Evolutionary conservation across 2,888 invertebrate species (phyloP).

Genomic region (Tiliacea citrago): DNA sequence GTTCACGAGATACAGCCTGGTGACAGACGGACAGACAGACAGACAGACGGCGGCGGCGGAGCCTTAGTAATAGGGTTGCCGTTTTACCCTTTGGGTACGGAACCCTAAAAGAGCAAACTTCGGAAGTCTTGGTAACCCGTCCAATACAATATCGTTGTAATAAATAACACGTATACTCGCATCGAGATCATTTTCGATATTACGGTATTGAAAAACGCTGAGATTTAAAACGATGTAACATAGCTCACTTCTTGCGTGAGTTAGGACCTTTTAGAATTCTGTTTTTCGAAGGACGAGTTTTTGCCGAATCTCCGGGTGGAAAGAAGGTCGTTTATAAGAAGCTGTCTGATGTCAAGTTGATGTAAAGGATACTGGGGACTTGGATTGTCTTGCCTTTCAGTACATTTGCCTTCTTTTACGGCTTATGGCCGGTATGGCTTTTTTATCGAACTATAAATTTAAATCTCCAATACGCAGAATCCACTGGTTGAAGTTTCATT

Average conservation of each 20-base stretch:
- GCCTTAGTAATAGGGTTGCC: no score
- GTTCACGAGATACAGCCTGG: no score
- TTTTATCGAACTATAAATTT: no score
- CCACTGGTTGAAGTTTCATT: neutral
- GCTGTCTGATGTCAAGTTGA: neutral
- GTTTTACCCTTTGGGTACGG: no score
- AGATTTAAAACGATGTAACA: conserved; percentile 28
- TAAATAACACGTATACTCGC: conserved; percentile 46
- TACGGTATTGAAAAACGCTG: conserved; percentile 14
- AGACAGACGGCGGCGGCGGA: no score
- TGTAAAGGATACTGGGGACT: conserved; percentile 7
- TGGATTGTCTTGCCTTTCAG: neutral
- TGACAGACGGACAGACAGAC: no score
- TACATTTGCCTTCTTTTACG: neutral
- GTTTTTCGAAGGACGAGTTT: neutral
- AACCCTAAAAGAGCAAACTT: conserved; percentile 33
- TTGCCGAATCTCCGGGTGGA: neutral
- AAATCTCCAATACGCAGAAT: neutral
- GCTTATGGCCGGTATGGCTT: neutral
- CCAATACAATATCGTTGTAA: conserved; percentile 48
- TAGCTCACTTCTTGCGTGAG: neutral
- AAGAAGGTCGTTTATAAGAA: neutral
- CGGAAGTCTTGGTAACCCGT: conserved; percentile 8
- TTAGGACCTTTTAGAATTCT: conserved; percentile 24
- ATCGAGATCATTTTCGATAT: conserved; percentile 47